Evolutionary conservation across 2,888 invertebrate genomes (phyloP), one percentile per base, ranked within the genome.

Genomic region (Hoplodrina blanda): DNA sequence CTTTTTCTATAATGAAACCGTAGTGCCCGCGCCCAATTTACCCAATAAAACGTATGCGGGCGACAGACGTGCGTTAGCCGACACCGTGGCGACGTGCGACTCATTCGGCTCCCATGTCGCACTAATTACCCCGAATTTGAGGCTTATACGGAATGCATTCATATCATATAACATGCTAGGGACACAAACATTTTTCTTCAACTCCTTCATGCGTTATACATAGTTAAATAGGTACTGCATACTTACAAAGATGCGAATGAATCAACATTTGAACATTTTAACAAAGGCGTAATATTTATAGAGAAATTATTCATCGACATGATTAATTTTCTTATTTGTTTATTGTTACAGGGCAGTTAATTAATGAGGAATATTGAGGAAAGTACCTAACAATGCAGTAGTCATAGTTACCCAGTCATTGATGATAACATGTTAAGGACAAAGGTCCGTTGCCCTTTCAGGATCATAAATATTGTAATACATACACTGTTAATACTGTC

Each of bases 31-130:
- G 81, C 85, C 87, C 91, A 94, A 95, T 95, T 94, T 91, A 94
- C 89, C 90, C 93, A 95, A 95, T 95, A 94, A 95, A 95, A 91
- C 78, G 75, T 85, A 95, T 95, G 95, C 95, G 95, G 95, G 95
- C 85, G 87, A 87, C 85, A 82, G 82, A 72, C 76, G 81, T 82
- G 82, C 76, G 86, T 82, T 85, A 84, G 83, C 82, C 87, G 87
- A 86, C 88, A 84, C 86, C 85, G 86, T 85, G 87, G 85, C 85
- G 84, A 72, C 87, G 78, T 80, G 79, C 81, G 81, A 83, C 85
- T 81, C 83, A 86, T 83, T 85, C 85, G 82, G 83, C 87, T 92
- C 90, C 87, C 89, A 91, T 90, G 88, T 87, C 85, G 76, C 69
- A 74, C 89, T 93, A 93, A 93, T 94, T 94, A 95, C 92, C 91